Evolutionary conservation across 2,113 vertebrate genomes (phyloP).

Genomic region (Platysteira castanea): DNA sequence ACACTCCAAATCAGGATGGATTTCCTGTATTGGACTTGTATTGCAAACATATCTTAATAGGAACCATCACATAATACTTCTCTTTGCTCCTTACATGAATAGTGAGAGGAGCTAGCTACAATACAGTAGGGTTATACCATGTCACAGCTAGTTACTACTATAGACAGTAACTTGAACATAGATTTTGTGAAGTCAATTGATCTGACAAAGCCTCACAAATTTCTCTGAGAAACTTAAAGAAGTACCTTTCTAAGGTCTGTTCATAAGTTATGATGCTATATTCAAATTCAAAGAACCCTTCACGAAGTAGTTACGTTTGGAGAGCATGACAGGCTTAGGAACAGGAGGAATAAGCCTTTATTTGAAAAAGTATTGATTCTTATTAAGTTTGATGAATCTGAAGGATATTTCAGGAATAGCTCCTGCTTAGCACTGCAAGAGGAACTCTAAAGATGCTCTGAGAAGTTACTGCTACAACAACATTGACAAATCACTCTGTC

Average conservation of each 20-base stretch:
- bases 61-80: neutral
- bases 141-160: neutral
- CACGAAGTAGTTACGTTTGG: neutral
- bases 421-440: neutral
- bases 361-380: neutral
- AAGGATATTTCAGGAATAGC: neutral
- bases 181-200: neutral
- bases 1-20: neutral
- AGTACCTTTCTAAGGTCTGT: neutral
- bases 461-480: neutral
- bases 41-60: neutral
- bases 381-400: neutral
- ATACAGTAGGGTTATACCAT: neutral
- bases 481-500: constrained; percentile 6
- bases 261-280: neutral
- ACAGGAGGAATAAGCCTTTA: neutral
- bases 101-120: neutral
- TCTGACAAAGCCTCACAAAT: neutral
- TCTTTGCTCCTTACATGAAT: neutral
- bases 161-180: neutral
- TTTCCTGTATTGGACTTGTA: neutral
- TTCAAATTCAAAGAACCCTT: neutral
- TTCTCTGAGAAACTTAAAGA: neutral
- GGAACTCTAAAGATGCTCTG: neutral
- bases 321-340: neutral